Evolutionary conservation across 2,888 invertebrate species (phyloP).

Genomic region (Acanthosepion esculentum): DNA sequence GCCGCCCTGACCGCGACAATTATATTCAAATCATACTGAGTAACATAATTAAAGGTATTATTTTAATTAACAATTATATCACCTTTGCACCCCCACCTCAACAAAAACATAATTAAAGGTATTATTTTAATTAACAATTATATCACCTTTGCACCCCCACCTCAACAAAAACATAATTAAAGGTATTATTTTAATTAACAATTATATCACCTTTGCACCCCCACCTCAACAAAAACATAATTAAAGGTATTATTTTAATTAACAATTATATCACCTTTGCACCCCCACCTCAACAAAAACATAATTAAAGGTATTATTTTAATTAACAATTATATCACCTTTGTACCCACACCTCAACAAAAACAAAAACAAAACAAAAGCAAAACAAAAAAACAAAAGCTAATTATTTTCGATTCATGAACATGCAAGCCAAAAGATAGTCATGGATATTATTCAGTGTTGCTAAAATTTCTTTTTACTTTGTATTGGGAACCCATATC

Average conservation of each 20-base stretch:
- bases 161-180: conserved; percentile 81
- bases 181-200: conserved; percentile 75
- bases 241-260: conserved; percentile 76
- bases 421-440: too few relatives aligned
- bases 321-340: too few relatives aligned
- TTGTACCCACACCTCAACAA: too few relatives aligned
- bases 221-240: conserved; percentile 81
- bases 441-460: too few relatives aligned
- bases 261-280: background rate
- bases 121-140: conserved; percentile 48
- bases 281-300: too few relatives aligned
- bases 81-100: too few relatives aligned
- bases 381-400: background rate
- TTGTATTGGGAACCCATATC: too few relatives aligned
- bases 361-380: too few relatives aligned
- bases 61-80: conserved; percentile 15
- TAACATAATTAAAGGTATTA: conserved; percentile 81
- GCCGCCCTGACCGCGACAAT: conserved; percentile 84
- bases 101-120: conserved; percentile 83
- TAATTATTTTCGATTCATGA: too few relatives aligned
- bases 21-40: conserved; percentile 84
- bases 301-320: too few relatives aligned
- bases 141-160: background rate
- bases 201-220: background rate
- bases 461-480: too few relatives aligned